Conservation (phyloP, 2,113 vertebrate species). For the Numida meleagris region DNA sequence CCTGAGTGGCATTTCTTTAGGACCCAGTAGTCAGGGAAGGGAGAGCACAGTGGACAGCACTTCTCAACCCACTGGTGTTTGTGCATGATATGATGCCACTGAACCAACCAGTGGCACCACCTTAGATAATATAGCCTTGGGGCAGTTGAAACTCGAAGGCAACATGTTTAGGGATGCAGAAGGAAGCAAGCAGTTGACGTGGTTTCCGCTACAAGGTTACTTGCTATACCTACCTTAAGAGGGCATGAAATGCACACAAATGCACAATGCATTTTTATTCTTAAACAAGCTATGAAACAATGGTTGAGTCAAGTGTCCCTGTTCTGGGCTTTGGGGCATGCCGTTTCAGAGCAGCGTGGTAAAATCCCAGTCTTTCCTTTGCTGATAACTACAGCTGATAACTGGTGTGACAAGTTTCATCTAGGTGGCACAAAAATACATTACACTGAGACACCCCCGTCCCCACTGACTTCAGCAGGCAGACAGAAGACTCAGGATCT, state of each 20-base stretch:
- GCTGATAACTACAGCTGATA: background rate
- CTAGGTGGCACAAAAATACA: background rate
- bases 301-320: background rate
- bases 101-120: background rate
- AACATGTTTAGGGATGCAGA: background rate
- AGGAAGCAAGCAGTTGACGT: background rate
- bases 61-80: background rate
- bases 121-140: background rate
- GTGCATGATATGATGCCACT: background rate
- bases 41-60: background rate
- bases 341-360: accelerated
- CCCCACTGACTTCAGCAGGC: slow-evolving; percentile 32
- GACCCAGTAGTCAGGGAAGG: background rate
- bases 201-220: slow-evolving; percentile 42
- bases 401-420: background rate
- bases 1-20: slow-evolving; percentile 23
- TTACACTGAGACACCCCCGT: background rate
- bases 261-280: slow-evolving; percentile 23
- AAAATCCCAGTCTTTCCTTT: background rate
- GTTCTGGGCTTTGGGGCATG: background rate
- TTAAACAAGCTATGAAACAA: slow-evolving; percentile 19
- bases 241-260: slow-evolving; percentile 72
- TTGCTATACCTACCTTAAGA: slow-evolving; percentile 70
- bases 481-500: slow-evolving; percentile 48
- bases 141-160: background rate